Evolutionary conservation across 2,888 invertebrate species (phyloP).

Genomic region (Phyto melanocephala): DNA sequence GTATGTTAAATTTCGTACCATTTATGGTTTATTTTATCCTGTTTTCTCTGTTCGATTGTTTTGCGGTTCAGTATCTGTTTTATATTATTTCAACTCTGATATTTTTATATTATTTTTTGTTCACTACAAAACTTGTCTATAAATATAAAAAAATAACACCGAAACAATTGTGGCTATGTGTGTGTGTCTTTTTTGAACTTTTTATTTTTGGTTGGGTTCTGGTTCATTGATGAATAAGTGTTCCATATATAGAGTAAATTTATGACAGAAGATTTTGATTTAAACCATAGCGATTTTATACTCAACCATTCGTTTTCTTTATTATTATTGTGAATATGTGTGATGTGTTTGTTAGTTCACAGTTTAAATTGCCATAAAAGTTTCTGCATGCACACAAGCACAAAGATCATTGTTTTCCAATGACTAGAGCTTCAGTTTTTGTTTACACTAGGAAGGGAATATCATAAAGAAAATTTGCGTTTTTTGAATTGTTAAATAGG

Average conservation of each 20-base stretch:
- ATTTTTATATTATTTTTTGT: constrained; percentile 19
- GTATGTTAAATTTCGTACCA: background rate
- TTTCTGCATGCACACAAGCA: background rate
- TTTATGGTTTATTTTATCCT: constrained; percentile 44
- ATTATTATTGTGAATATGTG: background rate
- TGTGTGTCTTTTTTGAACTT: background rate
- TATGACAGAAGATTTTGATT: constrained; percentile 47
- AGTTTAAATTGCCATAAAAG: constrained; percentile 46
- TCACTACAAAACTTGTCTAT: background rate
- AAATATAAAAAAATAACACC: background rate
- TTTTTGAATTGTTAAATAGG: background rate
- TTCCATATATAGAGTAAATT: constrained; percentile 48
- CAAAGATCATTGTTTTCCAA: constrained; percentile 15
- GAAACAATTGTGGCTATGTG: constrained; percentile 49
- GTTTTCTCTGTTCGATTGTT: constrained; percentile 32
- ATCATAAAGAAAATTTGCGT: background rate
- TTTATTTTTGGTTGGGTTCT: constrained; percentile 19
- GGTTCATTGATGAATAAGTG: constrained; percentile 59
- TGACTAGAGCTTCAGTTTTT: background rate
- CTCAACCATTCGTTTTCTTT: background rate
- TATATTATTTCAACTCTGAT: constrained; percentile 46
- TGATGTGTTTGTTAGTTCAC: constrained; percentile 28
- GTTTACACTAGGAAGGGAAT: background rate
- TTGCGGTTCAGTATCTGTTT: constrained; percentile 55
- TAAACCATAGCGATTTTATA: constrained; percentile 34